Evolutionary conservation across 2,888 invertebrate genomes (phyloP).

Genomic region (Synergus laeviventris): DNA sequence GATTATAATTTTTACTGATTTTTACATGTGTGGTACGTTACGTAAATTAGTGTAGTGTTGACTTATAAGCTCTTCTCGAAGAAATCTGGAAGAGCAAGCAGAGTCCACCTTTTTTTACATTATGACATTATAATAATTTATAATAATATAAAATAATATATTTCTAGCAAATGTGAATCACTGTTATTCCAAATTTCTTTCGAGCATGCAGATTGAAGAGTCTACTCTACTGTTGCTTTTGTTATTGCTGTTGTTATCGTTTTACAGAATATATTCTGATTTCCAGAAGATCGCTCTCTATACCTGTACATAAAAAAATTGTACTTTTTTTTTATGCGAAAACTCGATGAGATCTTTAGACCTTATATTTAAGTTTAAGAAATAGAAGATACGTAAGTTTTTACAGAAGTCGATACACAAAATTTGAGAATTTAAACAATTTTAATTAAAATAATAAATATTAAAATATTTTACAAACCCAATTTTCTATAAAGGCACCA

Average conservation of each 20-base stretch:
- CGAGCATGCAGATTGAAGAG: constrained; percentile 18
- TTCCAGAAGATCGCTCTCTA: constrained; percentile 65
- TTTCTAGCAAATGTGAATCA: constrained; percentile 27
- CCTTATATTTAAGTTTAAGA: constrained; percentile 5
- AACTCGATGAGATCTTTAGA: constrained; percentile 12
- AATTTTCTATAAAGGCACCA: not conserved
- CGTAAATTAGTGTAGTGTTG: not conserved
- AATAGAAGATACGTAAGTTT: constrained; percentile 2
- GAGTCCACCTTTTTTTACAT: not conserved
- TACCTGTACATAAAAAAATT: constrained; percentile 53
- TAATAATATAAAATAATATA: constrained; percentile 26
- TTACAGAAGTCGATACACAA: constrained; percentile 5
- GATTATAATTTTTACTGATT: not conserved
- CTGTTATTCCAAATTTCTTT: constrained; percentile 40
- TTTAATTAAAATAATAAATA: not conserved
- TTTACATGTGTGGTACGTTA: constrained; percentile 23
- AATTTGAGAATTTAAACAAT: not conserved
- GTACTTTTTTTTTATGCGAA: constrained; percentile 10
- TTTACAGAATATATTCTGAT: constrained; percentile 60
- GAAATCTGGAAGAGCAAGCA: constrained; percentile 20
- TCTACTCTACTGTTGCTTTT: constrained; percentile 56
- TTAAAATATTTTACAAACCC: not conserved
- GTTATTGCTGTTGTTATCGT: constrained; percentile 66
- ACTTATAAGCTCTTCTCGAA: not conserved
- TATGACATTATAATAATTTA: not conserved